phyloP scores from a whole-genome alignment of 2,797 vertebrate species.

The Typhlichthys subterraneus region DNA sequence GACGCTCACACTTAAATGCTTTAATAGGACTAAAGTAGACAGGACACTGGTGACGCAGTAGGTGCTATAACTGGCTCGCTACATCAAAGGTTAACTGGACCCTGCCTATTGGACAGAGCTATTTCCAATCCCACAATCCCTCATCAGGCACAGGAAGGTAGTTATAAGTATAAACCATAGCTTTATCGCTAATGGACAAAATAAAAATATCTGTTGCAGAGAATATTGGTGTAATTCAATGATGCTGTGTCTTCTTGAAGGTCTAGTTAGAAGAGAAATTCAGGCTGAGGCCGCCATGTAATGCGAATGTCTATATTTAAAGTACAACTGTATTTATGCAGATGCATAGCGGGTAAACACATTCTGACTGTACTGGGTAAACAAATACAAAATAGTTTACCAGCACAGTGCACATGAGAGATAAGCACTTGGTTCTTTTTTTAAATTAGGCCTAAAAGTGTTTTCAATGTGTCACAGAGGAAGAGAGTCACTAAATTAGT shows the following conservation, averaged over 20 bases:
- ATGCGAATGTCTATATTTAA: too few species aligned
- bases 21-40: constrained; percentile 84
- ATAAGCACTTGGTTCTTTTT: too few species aligned
- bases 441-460: too few species aligned
- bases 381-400: too few species aligned
- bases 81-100: constrained; percentile 80
- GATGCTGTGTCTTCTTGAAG: not conserved
- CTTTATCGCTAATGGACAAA: constrained; percentile 59
- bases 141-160: too few species aligned
- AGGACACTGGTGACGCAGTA: constrained; percentile 79
- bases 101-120: constrained; percentile 73
- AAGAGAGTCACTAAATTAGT: too few species aligned
- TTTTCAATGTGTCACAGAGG: too few species aligned
- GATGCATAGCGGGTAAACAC: too few species aligned
- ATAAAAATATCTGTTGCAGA: not conserved
- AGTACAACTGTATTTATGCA: too few species aligned
- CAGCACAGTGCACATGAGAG: too few species aligned
- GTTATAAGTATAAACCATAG: too few species aligned
- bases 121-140: constrained; percentile 82
- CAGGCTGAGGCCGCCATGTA: not conserved
- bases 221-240: constrained; percentile 43
- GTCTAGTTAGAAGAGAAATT: constrained; percentile 2
- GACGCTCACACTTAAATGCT: constrained; percentile 84
- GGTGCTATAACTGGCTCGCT: constrained; percentile 80
- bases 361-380: too few species aligned